A percentile compares a stretch with the other conserved stretches of the same genome.
Evolutionary conservation across 2,113 vertebrate species (phyloP).

Genomic region (Coptodon rendalli): DNA sequence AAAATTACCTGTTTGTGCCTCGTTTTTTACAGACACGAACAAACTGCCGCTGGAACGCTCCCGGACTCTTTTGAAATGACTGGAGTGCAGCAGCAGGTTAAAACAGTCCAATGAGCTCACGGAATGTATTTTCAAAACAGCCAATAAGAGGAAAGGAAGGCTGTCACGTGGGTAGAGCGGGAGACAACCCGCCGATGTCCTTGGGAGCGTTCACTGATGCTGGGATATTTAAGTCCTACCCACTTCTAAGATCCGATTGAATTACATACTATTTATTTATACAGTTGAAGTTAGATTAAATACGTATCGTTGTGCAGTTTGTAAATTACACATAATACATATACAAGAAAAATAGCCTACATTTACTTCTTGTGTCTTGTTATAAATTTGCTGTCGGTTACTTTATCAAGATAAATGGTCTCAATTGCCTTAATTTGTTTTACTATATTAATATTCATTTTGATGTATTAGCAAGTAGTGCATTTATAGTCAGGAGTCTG

Average conservation of each 20-base stretch:
- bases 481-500: not conserved
- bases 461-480: not conserved
- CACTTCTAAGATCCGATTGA: not conserved
- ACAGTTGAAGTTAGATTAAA: not conserved
- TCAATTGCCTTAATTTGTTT: not conserved
- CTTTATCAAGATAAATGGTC: not conserved
- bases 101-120: conserved; percentile 57
- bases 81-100: conserved; percentile 45
- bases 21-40: not conserved
- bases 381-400: not conserved
- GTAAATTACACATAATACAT: not conserved
- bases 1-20: not conserved
- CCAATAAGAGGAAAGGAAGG: conserved; percentile 41
- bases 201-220: not conserved
- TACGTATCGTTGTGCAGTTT: not conserved
- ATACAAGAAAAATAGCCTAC: not conserved
- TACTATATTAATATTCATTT: not conserved
- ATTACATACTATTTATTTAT: not conserved
- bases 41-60: not conserved
- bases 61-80: conserved; percentile 58
- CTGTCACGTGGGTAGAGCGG: conserved; percentile 11
- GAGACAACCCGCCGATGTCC: not conserved
- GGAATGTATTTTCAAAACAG: conserved; percentile 46
- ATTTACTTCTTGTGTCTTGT: not conserved
- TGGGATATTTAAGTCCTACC: not conserved